phyloP scores from a whole-genome alignment of 2,888 invertebrate genomes.

The Drosophila setosimentum region DNA sequence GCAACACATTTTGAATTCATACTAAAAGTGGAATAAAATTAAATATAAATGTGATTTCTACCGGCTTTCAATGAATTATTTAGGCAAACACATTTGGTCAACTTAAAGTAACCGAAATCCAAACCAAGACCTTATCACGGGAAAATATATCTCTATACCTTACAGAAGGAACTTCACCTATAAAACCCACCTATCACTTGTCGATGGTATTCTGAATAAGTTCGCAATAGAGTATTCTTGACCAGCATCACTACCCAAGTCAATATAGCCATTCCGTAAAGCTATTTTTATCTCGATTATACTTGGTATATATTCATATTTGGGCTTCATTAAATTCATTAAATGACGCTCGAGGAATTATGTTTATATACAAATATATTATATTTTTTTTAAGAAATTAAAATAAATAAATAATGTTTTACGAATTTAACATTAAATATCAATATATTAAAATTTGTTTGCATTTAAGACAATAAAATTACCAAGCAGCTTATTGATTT shows the following conservation, averaged over 20 bases:
- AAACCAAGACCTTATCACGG: not conserved
- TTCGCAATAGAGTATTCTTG: not conserved
- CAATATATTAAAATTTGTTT: not conserved
- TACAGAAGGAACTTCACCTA: not conserved
- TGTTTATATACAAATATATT: no score
- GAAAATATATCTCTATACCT: no score
- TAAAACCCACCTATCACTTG: not conserved
- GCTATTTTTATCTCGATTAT: no score
- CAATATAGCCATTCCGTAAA: not conserved
- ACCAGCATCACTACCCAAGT: not conserved
- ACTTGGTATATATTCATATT: no score
- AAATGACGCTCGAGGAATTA: not conserved
- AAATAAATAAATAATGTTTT: not conserved
- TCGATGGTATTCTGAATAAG: not conserved
- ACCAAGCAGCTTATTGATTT: no score
- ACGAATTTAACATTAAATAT: not conserved
- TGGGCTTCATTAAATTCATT: not conserved
- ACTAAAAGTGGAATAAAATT: slow-evolving; percentile 39
- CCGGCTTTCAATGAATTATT: not conserved
- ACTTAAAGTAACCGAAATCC: not conserved
- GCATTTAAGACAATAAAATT: not conserved
- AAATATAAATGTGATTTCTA: slow-evolving; percentile 15
- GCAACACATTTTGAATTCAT: slow-evolving; percentile 35
- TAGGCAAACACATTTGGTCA: not conserved
- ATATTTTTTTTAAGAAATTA: not conserved